Conservation (phyloP, 92 coral and sea anemone genomes). For the Muricea muricata region DNA sequence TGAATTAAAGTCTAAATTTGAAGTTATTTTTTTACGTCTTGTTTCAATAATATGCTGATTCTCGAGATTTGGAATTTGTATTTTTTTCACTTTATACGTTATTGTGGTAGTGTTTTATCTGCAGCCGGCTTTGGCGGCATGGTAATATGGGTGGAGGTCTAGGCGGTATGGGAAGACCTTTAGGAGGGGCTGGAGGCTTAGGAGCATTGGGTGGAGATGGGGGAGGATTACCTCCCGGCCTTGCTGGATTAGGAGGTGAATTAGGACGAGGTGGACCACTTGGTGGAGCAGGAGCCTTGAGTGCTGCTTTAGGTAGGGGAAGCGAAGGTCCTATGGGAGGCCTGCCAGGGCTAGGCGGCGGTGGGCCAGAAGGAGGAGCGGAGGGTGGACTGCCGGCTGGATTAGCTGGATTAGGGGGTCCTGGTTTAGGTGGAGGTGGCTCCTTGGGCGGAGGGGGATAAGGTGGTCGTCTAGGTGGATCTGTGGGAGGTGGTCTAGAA, state of each 20-base stretch:
- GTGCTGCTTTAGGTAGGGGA: conserved; percentile 48
- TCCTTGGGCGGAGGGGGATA: neutral
- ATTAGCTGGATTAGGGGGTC: too few relatives aligned
- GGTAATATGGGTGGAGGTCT: neutral
- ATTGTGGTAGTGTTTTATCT: too few relatives aligned
- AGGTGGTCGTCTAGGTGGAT: conserved; percentile 26
- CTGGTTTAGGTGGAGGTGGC: conserved; percentile 58
- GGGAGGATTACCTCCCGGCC: conserved; percentile 72
- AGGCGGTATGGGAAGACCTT: neutral
- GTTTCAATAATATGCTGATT: too few relatives aligned
- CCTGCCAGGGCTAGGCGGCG: neutral
- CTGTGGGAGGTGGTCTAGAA: conserved; percentile 18
- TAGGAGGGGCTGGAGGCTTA: neutral
- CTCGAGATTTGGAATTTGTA: too few relatives aligned
- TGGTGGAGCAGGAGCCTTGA: conserved; percentile 8
- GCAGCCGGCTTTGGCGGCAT: conserved; percentile 3
- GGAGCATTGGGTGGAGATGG: conserved; percentile 56
- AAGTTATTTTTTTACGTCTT: too few relatives aligned
- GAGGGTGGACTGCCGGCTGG: too few relatives aligned
- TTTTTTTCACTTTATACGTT: too few relatives aligned
- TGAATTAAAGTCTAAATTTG: too few relatives aligned
- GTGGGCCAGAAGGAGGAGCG: neutral
- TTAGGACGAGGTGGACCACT: conserved; percentile 48
- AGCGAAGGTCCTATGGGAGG: conserved; percentile 21
- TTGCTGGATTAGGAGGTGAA: conserved; percentile 57